Evolutionary conservation across 2,888 invertebrate genomes (phyloP).

Genomic region (Hylaea fasciaria): DNA sequence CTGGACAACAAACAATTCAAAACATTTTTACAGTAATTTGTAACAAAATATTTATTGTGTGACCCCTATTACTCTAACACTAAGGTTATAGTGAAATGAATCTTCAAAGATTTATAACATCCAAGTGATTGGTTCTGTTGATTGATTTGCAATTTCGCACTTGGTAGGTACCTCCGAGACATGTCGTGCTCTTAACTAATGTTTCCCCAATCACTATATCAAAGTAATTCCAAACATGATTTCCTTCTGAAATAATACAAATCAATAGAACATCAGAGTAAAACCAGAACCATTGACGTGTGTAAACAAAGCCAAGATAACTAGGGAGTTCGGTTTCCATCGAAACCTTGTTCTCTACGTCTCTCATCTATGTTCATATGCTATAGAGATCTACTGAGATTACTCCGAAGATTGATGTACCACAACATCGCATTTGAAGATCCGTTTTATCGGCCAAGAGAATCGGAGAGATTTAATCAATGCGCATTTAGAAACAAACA

Average conservation of each 20-base stretch:
- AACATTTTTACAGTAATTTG: no score
- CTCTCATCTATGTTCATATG: slow-evolving; percentile 15
- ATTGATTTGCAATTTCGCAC: no score
- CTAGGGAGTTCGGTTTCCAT: slow-evolving; percentile 33
- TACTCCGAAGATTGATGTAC: slow-evolving; percentile 27
- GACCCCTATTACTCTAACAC: no score
- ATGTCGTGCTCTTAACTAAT: no score
- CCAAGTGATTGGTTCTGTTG: neutral
- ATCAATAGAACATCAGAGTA: slow-evolving; percentile 23
- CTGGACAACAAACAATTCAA: no score
- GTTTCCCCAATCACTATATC: neutral
- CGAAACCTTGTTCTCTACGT: slow-evolving; percentile 7
- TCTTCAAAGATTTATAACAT: neutral
- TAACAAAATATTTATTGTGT: no score
- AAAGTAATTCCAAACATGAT: neutral
- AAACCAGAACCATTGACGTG: slow-evolving; percentile 30
- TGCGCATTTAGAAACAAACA: slow-evolving; percentile 11
- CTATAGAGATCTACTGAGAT: slow-evolving; percentile 19
- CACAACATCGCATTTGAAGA: slow-evolving; percentile 19
- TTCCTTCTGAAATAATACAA: slow-evolving; percentile 6
- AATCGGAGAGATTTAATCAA: slow-evolving; percentile 4
- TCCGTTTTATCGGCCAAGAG: slow-evolving; percentile 7
- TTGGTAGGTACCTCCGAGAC: no score
- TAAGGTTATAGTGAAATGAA: neutral
- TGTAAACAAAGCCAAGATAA: slow-evolving; percentile 31